Base-by-base conservation (phyloP, 2,113 vertebrate species). In the Chionis minor region DNA sequence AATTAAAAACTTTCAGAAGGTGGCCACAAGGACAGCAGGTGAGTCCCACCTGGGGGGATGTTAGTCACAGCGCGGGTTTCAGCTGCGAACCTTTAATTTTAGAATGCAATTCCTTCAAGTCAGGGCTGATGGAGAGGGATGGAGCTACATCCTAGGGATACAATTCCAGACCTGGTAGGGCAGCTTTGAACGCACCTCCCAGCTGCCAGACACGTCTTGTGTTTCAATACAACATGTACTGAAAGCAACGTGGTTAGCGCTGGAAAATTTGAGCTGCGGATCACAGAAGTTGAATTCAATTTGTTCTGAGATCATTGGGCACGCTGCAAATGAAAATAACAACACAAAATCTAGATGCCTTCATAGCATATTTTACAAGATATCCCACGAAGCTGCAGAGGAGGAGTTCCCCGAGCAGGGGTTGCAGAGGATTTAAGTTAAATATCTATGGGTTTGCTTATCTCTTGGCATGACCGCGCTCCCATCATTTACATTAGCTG, bases 121-220 rank as follows among this genome's bases (percentile, higher is more conserved):
- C 42, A 30, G 30, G 30, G 45, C 59, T 38, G 14, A 30, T 24
- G 6, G 12, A 54, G 0, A 1, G 9, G 33, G 40, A 49, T 12
- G n/a, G 52, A 72, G 52, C 42, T 26, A 33, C 42, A 30, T 3
- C 27, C 6, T 2, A 0, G 24, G 42, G 61, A 73, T 23, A 10
- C 0, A 0, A 33, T 4, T 32, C 44, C 44, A 38, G 74, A 24
- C 17, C 59, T 35, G 32, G 42, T 2, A 35, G 0, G 12, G 35
- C 66, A 80, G 73, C 90, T 67, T 78, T 6, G 72, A 49, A 47
- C n/a, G 23, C 71, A 35, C 38, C 30, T 75, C 22, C 81, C 72
- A 20, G 6, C 45, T 2, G n/a, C 70, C 33, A 10, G 0, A 30
- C 45, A 1, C 0, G 17, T 2, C 1, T 4, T 6, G 35, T 2